phyloP scores from a whole-genome alignment of 2,797 vertebrate genomes.

The Sebastes diaconus region DNA sequence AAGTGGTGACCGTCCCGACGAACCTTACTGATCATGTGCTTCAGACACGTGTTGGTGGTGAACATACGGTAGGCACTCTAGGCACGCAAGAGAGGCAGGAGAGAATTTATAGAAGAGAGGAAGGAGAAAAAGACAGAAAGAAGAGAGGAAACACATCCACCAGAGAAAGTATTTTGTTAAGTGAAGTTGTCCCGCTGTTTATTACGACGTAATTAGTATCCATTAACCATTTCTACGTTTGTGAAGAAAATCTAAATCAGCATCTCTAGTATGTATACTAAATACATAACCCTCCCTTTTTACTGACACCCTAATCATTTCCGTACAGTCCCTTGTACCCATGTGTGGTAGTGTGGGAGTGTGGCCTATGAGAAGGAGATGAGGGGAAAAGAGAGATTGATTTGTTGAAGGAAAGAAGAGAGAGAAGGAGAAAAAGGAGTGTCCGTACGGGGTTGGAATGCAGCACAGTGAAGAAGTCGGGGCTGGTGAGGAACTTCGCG shows the following conservation, averaged over 20 bases:
- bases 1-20: slow-evolving; percentile 90
- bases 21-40: slow-evolving; percentile 91
- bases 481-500: slow-evolving; percentile 96
- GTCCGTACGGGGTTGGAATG: slow-evolving; percentile 94
- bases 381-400: not conserved
- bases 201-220: not conserved
- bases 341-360: no score
- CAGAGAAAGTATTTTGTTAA: not conserved
- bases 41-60: slow-evolving; percentile 92
- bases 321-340: not conserved
- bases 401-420: not conserved
- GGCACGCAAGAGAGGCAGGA: not conserved
- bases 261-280: no score
- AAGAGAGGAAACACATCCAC: slow-evolving; percentile 11
- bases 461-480: slow-evolving; percentile 97
- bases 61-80: slow-evolving; percentile 94
- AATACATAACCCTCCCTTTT: not conserved
- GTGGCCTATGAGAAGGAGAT: not conserved
- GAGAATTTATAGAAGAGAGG: not conserved
- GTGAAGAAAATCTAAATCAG: not conserved
- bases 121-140: not conserved
- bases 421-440: not conserved
- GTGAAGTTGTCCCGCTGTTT: not conserved
- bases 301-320: not conserved
- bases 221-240: not conserved